Conservation (phyloP, 2,888 invertebrate species). For the Torymus tubicola region DNA sequence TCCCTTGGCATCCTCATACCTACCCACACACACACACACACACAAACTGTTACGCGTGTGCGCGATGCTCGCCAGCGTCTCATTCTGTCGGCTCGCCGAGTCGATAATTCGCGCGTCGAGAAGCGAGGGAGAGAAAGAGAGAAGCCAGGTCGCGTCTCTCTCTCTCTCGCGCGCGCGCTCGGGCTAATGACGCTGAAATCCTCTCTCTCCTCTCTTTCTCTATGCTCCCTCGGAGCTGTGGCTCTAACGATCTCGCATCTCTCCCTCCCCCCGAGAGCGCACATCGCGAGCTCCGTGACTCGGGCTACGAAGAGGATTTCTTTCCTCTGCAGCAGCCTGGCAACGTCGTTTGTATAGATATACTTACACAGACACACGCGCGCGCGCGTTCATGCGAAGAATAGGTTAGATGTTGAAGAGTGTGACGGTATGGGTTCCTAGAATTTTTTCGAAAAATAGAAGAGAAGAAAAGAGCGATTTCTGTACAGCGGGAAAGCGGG, state of each 20-base stretch:
- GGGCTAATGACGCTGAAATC: conserved; percentile 51
- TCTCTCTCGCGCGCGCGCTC: too few species aligned
- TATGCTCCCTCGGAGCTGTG: conserved; percentile 5
- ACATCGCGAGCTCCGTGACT: conserved; percentile 26
- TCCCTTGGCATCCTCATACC: too few species aligned
- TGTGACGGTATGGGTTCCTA: conserved; percentile 16
- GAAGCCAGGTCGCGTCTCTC: background rate
- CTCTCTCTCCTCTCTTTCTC: conserved; percentile 14
- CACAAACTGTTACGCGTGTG: background rate
- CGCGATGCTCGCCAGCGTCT: background rate
- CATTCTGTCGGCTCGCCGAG: background rate
- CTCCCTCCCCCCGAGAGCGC: too few species aligned
- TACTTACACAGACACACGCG: too few species aligned
- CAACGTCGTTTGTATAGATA: conserved; percentile 13
- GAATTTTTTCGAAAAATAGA: conserved; percentile 35
- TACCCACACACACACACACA: too few species aligned
- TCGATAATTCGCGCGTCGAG: conserved; percentile 49
- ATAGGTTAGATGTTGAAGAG: background rate
- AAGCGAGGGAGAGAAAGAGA: conserved; percentile 1
- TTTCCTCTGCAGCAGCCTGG: background rate
- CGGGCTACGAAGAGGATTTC: conserved; percentile 38
- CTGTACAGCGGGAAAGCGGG: too few species aligned
- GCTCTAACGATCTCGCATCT: conserved; percentile 55
- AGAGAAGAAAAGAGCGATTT: background rate
- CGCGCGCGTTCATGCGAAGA: too few species aligned